Base-by-base conservation (phyloP, 2,888 invertebrate species). In the Muscina levida region DNA sequence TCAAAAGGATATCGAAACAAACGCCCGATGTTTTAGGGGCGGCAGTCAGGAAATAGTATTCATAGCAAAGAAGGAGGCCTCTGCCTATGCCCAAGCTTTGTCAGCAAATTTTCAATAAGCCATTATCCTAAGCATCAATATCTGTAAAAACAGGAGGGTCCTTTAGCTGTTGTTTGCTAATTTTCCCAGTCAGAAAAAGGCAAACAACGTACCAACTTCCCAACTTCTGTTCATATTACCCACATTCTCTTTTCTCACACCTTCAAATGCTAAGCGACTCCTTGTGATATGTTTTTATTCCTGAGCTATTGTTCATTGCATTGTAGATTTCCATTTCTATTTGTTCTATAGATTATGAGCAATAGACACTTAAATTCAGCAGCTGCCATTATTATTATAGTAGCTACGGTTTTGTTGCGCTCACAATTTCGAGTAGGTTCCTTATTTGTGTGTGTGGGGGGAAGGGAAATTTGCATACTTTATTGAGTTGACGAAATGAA, bases 391-490 rank as follows among this genome's bases (percentile, higher is more conserved):
- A 10, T 8, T 48, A n/a, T n/a, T n/a, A 22, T 10, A 2, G 6
- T 22, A 8, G 19, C 48, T 10, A 22, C 8, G 19, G 48, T 46
- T 46, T 65, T 53, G 26, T n/a, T n/a, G n/a, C n/a, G n/a, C n/a
- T n/a, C n/a, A 37, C 59, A 67, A 53, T 77, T 59, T 37, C 44
- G 71, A 31, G 66, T 44, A 44, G 57, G 51, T 44, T 72, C 51
- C 53, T 48, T 48, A n/a, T 44, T 44, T 44, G n/a, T 5, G 19
- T 19, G 10, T 19, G 48, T 39, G 22, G 53, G 24, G 13, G 51
- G n/a, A 13, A 44, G n/a, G n/a, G 37, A 66, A 70, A 87, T 87
- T 83, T 85, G 82, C 87, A 87, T 87, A 87, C 86, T 87, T 87
- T 87, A 88, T 87, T n/a, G n/a, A n/a, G n/a, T n/a, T n/a, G n/a